Evolutionary conservation across 1,140 invertebrate species (phyloP).

Genomic region (Agrilus planipennis): DNA sequence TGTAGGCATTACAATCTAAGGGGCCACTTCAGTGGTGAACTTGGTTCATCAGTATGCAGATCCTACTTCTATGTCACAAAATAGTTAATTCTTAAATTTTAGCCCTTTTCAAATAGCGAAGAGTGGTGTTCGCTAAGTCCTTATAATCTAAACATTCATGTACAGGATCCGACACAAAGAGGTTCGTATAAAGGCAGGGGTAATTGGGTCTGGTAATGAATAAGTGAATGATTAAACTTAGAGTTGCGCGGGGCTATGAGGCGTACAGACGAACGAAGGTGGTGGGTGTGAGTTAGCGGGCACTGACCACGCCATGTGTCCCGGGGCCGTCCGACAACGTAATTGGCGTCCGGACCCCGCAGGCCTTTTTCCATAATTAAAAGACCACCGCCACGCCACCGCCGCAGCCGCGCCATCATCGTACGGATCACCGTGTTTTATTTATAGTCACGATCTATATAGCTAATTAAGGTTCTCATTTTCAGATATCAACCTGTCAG

Average conservation of each 20-base stretch:
- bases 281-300: slow-evolving; percentile 2
- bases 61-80: too few species aligned
- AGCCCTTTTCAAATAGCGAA: too few species aligned
- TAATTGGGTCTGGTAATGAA: slow-evolving; percentile 21
- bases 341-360: slow-evolving; percentile 22
- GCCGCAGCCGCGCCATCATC: too few species aligned
- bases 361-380: slow-evolving; percentile 29
- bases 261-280: too few species aligned
- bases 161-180: slow-evolving; percentile 17
- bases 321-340: slow-evolving; percentile 17
- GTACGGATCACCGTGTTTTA: slow-evolving; percentile 32
- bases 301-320: slow-evolving; percentile 9
- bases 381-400: slow-evolving; percentile 31
- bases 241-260: slow-evolving; percentile 14
- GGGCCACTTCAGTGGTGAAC: too few species aligned
- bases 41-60: too few species aligned
- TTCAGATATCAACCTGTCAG: slow-evolving; percentile 29
- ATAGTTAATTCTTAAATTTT: too few species aligned
- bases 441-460: slow-evolving; percentile 36
- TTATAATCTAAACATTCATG: slow-evolving; percentile 15
- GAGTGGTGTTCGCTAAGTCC: slow-evolving; percentile 14
- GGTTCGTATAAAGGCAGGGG: slow-evolving; percentile 18
- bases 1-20: too few species aligned
- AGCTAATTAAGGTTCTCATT: slow-evolving; percentile 35
- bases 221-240: slow-evolving; percentile 15